Evolutionary conservation across 2,113 vertebrate species (phyloP).

Genomic region (Stomatorhinus ivindoensis): DNA sequence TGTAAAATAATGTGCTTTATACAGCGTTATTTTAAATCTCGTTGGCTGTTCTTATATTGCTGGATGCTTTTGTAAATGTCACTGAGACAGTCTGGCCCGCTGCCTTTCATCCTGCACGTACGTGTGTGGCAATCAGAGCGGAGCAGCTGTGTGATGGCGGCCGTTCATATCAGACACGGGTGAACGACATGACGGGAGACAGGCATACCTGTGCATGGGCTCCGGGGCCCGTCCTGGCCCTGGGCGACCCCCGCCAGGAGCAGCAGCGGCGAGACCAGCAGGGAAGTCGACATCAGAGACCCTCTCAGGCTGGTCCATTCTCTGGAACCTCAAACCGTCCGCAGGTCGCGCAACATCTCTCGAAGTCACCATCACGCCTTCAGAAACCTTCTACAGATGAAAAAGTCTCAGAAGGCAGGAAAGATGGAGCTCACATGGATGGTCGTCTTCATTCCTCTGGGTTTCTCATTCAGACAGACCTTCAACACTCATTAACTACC

Average conservation of each 20-base stretch:
- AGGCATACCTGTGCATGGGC: slow-evolving; percentile 73
- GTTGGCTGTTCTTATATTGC: neutral
- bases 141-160: neutral
- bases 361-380: neutral
- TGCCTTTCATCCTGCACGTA: neutral
- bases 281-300: slow-evolving; percentile 55
- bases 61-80: neutral
- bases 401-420: neutral
- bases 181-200: neutral
- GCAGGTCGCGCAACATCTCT: neutral
- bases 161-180: neutral
- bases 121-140: neutral
- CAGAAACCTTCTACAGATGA: neutral
- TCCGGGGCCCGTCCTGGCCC: slow-evolving; percentile 43
- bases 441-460: neutral
- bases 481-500: neutral
- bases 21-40: neutral
- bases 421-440: neutral
- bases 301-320: slow-evolving; percentile 47
- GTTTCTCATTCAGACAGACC: neutral
- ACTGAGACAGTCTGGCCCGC: neutral
- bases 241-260: slow-evolving; percentile 37
- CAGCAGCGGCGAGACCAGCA: slow-evolving; percentile 50
- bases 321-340: slow-evolving; percentile 13
- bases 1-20: neutral